Evolutionary conservation across 1,140 invertebrate species (phyloP).

Genomic region (Hyposmocoma kahamanoa): DNA sequence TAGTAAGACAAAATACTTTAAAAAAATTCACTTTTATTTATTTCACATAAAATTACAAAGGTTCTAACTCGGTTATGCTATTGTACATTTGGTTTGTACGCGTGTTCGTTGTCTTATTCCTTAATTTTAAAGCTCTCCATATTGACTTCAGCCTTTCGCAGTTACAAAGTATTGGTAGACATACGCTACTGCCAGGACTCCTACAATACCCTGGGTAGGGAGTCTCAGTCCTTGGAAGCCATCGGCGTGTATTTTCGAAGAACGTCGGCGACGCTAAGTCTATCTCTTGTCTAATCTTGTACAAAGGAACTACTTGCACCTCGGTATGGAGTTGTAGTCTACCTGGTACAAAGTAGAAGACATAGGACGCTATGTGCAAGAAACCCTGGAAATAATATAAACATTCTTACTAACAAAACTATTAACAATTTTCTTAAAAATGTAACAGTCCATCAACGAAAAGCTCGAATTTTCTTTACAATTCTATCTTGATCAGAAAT

Average conservation of each 20-base stretch:
- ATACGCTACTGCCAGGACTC: slow-evolving; percentile 35
- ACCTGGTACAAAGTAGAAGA: slow-evolving; percentile 39
- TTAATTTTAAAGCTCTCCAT: background rate
- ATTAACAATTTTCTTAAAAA: background rate
- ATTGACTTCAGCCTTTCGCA: slow-evolving; percentile 33
- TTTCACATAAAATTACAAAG: too few species aligned
- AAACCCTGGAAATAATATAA: slow-evolving; percentile 28
- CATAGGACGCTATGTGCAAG: slow-evolving; percentile 27
- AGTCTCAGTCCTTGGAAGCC: slow-evolving; percentile 40
- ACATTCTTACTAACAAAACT: background rate
- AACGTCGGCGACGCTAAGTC: background rate
- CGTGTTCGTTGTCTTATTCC: background rate
- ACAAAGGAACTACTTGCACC: background rate
- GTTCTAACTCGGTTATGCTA: too few species aligned
- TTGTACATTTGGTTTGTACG: too few species aligned
- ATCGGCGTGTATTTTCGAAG: slow-evolving; percentile 29
- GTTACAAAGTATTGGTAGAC: slow-evolving; percentile 48
- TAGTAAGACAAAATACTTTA: too few species aligned
- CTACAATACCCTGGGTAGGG: slow-evolving; percentile 61
- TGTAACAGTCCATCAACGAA: too few species aligned
- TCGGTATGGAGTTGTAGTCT: slow-evolving; percentile 24
- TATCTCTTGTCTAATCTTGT: slow-evolving; percentile 6
- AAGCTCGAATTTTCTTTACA: too few species aligned
- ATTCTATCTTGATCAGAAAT: too few species aligned
- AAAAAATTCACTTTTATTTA: too few species aligned